Evolutionary conservation across 1,140 invertebrate genomes (phyloP), one percentile per base, ranked within the genome.

Genomic region (Phymorhynchus buccinoides): DNA sequence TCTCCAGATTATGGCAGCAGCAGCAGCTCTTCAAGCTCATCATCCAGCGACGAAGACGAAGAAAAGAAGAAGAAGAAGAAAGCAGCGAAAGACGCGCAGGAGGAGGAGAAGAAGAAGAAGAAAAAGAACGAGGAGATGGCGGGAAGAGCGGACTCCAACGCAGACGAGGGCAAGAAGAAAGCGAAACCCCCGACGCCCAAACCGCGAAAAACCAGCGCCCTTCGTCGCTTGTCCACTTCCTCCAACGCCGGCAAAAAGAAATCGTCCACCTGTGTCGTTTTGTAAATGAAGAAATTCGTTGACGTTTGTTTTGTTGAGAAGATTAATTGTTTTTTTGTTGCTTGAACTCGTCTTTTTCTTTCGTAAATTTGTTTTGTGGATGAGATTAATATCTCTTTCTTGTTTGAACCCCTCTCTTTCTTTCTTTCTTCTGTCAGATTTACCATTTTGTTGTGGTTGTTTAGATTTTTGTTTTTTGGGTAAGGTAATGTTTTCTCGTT

Each of bases 231-330:
- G n/a, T 73, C 68, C 3, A 16, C 73, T 22, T 35, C 32, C 37
- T 41, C 35, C 73, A 18, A 1, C 73, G 1, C 27, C 73, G 9
- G 30, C n/a, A 73, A 73, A 18, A 71, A 71, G 68, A 75, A 75
- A 37, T 75, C 73, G 2, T 75, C 73, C 16, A 75, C 73, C 30
- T 75, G 73, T 75, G 73, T 75, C 12, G 73, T 75, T 39, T 75
- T 75, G 73, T 75, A 75, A 27, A 75, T 75, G 16, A 12, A 6
- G 4, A 14, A 14, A 9, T 52, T 52, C 48, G 48, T 22, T 62
- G 56, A 4, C 18, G 22, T 16, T 62, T 62, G 56, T 27, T 22
- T 62, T 62, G 56, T 62, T 6, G 56, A 12, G n/a, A n/a, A n/a
- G n/a, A n/a, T n/a, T n/a, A n/a, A n/a, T n/a, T n/a, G n/a, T n/a